Evolutionary conservation across 1,140 invertebrate genomes (phyloP).

Genomic region (Musca vetustissima): DNA sequence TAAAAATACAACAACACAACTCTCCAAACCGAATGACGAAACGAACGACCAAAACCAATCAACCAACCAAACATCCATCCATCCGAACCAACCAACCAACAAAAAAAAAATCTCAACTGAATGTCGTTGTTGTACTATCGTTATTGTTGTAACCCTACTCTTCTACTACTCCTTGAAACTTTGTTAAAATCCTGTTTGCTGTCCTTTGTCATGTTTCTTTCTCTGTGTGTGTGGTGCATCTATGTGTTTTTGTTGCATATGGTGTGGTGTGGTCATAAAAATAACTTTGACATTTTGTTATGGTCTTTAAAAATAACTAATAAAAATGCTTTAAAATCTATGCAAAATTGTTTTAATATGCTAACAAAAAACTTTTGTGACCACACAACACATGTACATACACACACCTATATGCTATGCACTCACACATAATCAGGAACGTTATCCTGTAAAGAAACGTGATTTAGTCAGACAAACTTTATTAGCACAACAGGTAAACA

Average conservation of each 20-base stretch:
- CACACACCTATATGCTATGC: neutral
- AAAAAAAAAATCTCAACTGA: constrained; percentile 3
- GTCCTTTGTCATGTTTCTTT: constrained; percentile 6
- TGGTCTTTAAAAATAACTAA: neutral
- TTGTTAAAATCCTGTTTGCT: too few relatives aligned
- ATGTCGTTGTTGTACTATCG: neutral
- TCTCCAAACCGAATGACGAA: neutral
- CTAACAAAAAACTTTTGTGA: neutral
- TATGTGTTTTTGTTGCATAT: neutral
- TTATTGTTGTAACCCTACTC: too few relatives aligned
- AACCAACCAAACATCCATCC: neutral
- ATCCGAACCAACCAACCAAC: too few relatives aligned
- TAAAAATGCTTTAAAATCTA: neutral
- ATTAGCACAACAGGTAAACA: constrained; percentile 32
- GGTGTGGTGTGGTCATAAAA: constrained; percentile 5
- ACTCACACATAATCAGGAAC: constrained; percentile 57
- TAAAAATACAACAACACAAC: neutral
- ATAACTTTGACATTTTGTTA: neutral
- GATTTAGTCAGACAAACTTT: constrained; percentile 65
- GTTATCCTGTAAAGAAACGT: constrained; percentile 72
- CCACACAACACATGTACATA: neutral
- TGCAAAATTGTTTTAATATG: constrained; percentile 3
- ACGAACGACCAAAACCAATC: neutral
- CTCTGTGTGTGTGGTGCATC: neutral
- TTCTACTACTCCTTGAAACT: too few relatives aligned